These are phyloP conservation scores for Urocolius indicus DNA, from an alignment of 2,113 vertebrate genomes.

Conservation along the genomic window DNA sequence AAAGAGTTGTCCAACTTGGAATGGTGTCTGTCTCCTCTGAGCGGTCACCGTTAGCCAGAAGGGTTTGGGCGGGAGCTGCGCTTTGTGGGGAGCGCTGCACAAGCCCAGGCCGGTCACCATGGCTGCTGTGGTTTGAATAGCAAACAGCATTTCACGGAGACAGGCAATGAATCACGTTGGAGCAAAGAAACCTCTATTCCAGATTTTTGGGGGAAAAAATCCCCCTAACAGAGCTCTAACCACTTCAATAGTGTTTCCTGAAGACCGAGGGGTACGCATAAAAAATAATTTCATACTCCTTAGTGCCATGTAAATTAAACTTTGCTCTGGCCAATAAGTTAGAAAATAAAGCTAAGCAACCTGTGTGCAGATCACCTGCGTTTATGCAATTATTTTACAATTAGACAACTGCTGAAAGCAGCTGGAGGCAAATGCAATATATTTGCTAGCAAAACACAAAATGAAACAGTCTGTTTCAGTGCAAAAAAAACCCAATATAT, in stretches of 20 bases:
- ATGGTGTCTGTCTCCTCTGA: background rate
- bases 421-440: slow-evolving; percentile 59
- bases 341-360: slow-evolving; percentile 54
- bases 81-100: accelerated
- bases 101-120: background rate
- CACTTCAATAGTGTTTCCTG: background rate
- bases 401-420: slow-evolving; percentile 65
- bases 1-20: background rate
- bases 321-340: slow-evolving; percentile 45
- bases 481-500: slow-evolving; percentile 26
- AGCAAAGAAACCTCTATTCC: background rate
- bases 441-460: slow-evolving; percentile 56
- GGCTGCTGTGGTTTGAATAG: background rate
- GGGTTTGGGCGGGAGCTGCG: background rate
- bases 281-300: background rate
- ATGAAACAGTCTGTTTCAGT: slow-evolving; percentile 34
- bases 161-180: background rate
- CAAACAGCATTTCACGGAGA: background rate
- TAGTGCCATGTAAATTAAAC: background rate
- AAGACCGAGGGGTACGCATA: background rate
- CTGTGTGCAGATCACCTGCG: background rate
- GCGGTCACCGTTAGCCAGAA: background rate
- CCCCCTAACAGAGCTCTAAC: background rate
- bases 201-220: background rate
- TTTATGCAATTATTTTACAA: slow-evolving; percentile 42